phyloP scores from a whole-genome alignment of 35 echinoderm and acorn worm species.

The Lytechinus variegatus region DNA sequence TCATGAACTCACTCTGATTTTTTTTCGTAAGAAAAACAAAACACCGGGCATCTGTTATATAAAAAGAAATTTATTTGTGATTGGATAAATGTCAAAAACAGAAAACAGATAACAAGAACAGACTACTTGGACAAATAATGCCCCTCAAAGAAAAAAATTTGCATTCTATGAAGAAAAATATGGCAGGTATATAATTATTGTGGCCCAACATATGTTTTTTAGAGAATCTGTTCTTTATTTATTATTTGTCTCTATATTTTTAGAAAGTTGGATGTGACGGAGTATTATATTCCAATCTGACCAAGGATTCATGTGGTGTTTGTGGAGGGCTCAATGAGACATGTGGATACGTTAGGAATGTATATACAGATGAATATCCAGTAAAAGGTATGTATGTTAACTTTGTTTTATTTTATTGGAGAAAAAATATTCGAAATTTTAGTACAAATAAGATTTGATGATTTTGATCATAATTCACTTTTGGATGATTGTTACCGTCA shows the following conservation, averaged over 20 bases:
- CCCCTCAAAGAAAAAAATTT: background rate
- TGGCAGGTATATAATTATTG: background rate
- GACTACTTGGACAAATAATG: background rate
- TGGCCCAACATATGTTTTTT: background rate
- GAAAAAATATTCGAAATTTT: too few relatives aligned
- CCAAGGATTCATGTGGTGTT: slow-evolving; percentile 64
- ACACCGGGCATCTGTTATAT: too few relatives aligned
- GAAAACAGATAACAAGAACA: too few relatives aligned
- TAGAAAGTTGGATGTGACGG: slow-evolving; percentile 83
- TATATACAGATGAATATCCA: slow-evolving; percentile 60
- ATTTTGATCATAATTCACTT: too few relatives aligned
- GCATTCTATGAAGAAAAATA: background rate
- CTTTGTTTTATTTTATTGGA: too few relatives aligned
- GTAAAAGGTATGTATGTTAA: slow-evolving; percentile 51
- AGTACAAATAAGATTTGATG: too few relatives aligned
- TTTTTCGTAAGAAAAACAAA: too few relatives aligned
- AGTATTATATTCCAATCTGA: slow-evolving; percentile 53
- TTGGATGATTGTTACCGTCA: too few relatives aligned
- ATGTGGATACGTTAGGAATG: slow-evolving; percentile 66
- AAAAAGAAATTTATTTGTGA: too few relatives aligned
- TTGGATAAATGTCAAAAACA: too few relatives aligned
- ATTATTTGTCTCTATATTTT: background rate
- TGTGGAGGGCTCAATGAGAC: slow-evolving; percentile 77
- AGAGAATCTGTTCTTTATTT: background rate
- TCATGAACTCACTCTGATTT: too few relatives aligned